A percentile compares a stretch with the other conserved stretches of the same genome.
Conservation (phyloP, 2,113 vertebrate genomes). For the Protomyctophum bolini region DNA sequence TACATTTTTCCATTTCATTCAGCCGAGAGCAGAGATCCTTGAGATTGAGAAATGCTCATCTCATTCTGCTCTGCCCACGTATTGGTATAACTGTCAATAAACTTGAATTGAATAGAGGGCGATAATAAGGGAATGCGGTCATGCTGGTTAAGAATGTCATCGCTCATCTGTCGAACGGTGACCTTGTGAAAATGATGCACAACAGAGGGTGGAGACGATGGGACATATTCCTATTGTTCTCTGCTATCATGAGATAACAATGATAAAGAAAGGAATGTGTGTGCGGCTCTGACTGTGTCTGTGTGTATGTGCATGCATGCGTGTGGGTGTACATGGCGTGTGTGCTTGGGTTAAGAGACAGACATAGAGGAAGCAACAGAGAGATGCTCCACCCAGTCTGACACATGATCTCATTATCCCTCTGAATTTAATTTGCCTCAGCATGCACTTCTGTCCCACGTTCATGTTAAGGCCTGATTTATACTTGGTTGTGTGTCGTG, state of each 20-base stretch:
- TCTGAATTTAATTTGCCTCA: too few relatives aligned
- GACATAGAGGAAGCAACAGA: too few relatives aligned
- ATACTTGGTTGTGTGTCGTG: too few relatives aligned
- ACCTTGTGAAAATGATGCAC: constrained; percentile 10
- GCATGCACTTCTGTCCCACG: too few relatives aligned
- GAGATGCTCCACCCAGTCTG: not conserved
- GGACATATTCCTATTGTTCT: not conserved
- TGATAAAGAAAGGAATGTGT: not conserved
- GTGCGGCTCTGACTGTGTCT: not conserved
- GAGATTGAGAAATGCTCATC: too few relatives aligned
- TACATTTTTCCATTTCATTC: too few relatives aligned
- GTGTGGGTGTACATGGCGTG: not conserved
- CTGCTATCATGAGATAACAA: not conserved
- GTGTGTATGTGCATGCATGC: not conserved
- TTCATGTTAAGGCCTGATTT: too few relatives aligned
- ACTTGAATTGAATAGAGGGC: not conserved
- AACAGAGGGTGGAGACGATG: constrained; percentile 14
- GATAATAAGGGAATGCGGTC: constrained; percentile 1
- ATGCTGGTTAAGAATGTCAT: constrained; percentile 2
- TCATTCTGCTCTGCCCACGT: too few relatives aligned
- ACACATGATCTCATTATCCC: not conserved
- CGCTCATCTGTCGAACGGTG: constrained; percentile 20
- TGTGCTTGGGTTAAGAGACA: too few relatives aligned
- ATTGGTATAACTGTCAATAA: too few relatives aligned
- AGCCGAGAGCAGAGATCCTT: too few relatives aligned